phyloP scores from a whole-genome alignment of 2,797 vertebrate genomes.

The Limnodromus scolopaceus region DNA sequence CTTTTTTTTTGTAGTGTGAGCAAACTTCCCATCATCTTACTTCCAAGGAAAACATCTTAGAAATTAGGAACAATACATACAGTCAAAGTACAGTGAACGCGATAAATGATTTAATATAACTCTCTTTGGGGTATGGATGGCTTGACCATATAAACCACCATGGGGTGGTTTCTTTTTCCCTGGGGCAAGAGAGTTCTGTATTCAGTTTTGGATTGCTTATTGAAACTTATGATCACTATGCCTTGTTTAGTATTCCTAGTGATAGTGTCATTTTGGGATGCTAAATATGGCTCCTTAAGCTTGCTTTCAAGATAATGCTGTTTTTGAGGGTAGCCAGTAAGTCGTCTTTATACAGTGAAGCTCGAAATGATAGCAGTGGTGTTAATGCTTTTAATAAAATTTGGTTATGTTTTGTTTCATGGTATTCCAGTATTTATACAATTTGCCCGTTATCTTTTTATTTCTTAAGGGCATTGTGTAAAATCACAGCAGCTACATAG shows the following conservation, averaged over 20 bases:
- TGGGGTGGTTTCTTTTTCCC: background rate
- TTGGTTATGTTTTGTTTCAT: conserved; percentile 30
- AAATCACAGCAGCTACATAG: conserved; percentile 42
- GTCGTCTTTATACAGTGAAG: background rate
- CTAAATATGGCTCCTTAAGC: background rate
- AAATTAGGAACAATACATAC: background rate
- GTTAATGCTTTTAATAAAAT: conserved; percentile 32
- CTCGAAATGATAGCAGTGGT: conserved; percentile 1
- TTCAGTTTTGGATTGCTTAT: background rate
- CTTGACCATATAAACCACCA: background rate
- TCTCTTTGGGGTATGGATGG: background rate
- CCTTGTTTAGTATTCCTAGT: background rate
- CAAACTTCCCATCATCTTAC: background rate
- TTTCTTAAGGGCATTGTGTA: conserved; percentile 55
- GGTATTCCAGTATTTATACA: conserved; percentile 42
- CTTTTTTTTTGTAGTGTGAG: background rate
- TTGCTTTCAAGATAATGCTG: conserved; percentile 9
- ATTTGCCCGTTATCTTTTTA: conserved; percentile 33
- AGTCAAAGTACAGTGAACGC: background rate
- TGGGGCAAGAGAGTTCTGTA: background rate
- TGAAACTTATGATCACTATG: background rate
- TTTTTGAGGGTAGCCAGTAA: conserved; percentile 11
- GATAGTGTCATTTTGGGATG: background rate
- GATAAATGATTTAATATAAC: background rate
- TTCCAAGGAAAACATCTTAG: background rate